phyloP scores from a whole-genome alignment of 1,140 invertebrate genomes.

The Drosophila nannoptera region DNA sequence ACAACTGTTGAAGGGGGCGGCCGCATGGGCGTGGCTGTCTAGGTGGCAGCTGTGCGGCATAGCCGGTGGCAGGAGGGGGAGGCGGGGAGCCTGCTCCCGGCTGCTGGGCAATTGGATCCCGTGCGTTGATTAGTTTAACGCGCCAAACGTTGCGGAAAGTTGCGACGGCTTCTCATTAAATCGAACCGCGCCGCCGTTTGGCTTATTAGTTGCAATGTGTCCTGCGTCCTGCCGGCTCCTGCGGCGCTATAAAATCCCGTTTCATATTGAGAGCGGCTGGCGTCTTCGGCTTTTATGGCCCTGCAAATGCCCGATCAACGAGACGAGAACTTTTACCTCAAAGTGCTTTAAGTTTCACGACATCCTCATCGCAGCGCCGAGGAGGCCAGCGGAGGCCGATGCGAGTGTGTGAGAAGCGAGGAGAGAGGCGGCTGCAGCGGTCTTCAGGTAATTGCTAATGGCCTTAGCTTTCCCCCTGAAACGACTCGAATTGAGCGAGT shows the following conservation, averaged over 20 bases:
- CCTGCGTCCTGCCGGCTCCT: constrained; percentile 25
- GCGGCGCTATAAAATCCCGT: constrained; percentile 55
- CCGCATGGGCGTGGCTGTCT: neutral
- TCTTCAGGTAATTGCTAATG: too few relatives aligned
- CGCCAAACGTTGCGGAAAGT: constrained; percentile 72
- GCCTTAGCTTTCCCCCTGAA: too few relatives aligned
- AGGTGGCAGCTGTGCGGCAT: constrained; percentile 8
- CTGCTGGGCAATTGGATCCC: constrained; percentile 33
- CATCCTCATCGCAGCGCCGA: too few relatives aligned
- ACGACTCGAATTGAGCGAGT: too few relatives aligned
- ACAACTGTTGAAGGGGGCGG: constrained; percentile 53
- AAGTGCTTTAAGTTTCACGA: constrained; percentile 17
- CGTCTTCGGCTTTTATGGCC: constrained; percentile 51
- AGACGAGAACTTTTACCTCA: neutral
- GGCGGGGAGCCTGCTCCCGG: too few relatives aligned
- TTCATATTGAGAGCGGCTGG: constrained; percentile 57
- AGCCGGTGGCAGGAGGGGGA: neutral
- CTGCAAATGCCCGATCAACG: constrained; percentile 41
- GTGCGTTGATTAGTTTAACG: constrained; percentile 75
- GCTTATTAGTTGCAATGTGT: constrained; percentile 68
- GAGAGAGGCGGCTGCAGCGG: too few relatives aligned
- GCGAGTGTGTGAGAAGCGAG: too few relatives aligned
- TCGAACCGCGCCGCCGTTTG: constrained; percentile 62
- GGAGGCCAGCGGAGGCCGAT: too few relatives aligned
- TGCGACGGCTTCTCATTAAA: constrained; percentile 74